phyloP scores from a whole-genome alignment of 2,888 invertebrate species.

The Sabatieria punctata region DNA sequence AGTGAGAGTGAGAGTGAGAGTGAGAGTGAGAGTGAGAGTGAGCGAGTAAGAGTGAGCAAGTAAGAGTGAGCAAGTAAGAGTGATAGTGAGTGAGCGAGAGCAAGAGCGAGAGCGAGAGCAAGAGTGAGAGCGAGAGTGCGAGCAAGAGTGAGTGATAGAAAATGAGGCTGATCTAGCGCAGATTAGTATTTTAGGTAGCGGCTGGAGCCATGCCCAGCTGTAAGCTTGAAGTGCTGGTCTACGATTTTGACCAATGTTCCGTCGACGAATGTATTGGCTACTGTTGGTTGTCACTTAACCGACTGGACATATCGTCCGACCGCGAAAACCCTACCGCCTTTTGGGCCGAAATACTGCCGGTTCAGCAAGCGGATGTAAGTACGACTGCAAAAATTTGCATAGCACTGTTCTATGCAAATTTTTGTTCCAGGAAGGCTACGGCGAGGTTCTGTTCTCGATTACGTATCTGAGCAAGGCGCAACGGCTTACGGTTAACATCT shows the following conservation, averaged over 20 bases:
- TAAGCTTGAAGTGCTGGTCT: constrained; percentile 25
- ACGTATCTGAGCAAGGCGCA: constrained; percentile 43
- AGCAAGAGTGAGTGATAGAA: background rate
- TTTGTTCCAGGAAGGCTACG: constrained; percentile 38
- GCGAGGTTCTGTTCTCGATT: constrained; percentile 44
- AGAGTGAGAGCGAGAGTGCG: background rate
- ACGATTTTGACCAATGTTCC: constrained; percentile 26
- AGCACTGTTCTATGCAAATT: too few relatives aligned
- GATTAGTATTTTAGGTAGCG: too few relatives aligned
- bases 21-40: background rate
- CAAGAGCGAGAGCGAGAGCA: background rate
- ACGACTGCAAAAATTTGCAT: background rate
- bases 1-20: background rate
- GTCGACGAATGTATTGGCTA: constrained; percentile 30
- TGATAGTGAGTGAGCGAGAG: background rate
- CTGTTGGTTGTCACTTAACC: constrained; percentile 22
- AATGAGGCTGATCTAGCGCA: too few relatives aligned
- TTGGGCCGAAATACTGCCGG: constrained; percentile 29
- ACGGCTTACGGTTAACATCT: constrained; percentile 44
- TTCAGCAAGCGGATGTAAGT: background rate
- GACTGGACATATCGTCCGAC: constrained; percentile 18
- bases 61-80: background rate
- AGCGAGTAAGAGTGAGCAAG: background rate
- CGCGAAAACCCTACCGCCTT: constrained; percentile 22
- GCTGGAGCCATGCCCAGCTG: constrained; percentile 16